These are phyloP conservation scores for Eulimnadia texana DNA, from an alignment of 1,140 invertebrate genomes.

Conservation along the genomic window DNA sequence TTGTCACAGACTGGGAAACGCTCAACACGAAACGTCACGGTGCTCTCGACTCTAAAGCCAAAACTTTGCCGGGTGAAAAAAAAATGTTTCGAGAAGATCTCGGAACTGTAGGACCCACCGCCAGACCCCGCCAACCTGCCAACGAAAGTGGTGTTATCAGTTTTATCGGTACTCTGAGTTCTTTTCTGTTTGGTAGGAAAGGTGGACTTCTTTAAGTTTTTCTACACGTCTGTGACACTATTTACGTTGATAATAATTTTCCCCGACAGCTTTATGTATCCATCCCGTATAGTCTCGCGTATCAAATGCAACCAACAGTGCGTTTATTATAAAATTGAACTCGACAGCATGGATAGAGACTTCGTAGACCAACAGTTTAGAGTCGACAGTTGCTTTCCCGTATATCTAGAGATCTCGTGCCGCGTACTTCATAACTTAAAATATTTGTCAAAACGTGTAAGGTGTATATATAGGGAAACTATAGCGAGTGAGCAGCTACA, in stretches of 20 bases:
- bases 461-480: not conserved
- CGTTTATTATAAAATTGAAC: too few species aligned
- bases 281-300: too few species aligned
- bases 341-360: too few species aligned
- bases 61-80: conserved; percentile 42
- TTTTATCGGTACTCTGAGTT: conserved; percentile 59
- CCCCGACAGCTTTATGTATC: too few species aligned
- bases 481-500: not conserved
- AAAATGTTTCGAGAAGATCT: conserved; percentile 32
- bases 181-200: conserved; percentile 63
- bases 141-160: conserved; percentile 30
- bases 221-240: not conserved
- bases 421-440: not conserved
- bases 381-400: too few species aligned
- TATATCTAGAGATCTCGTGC: not conserved
- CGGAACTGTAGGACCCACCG: conserved; percentile 22
- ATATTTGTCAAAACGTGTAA: not conserved
- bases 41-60: conserved; percentile 27
- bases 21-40: not conserved
- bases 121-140: conserved; percentile 24
- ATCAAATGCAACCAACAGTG: too few species aligned
- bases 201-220: conserved; percentile 50
- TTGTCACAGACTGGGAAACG: not conserved
- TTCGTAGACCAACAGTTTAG: too few species aligned
- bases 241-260: too few species aligned